Evolutionary conservation across 2,888 invertebrate genomes (phyloP), one percentile per base, ranked within the genome.

Genomic region (Drosophila neotestacea): DNA sequence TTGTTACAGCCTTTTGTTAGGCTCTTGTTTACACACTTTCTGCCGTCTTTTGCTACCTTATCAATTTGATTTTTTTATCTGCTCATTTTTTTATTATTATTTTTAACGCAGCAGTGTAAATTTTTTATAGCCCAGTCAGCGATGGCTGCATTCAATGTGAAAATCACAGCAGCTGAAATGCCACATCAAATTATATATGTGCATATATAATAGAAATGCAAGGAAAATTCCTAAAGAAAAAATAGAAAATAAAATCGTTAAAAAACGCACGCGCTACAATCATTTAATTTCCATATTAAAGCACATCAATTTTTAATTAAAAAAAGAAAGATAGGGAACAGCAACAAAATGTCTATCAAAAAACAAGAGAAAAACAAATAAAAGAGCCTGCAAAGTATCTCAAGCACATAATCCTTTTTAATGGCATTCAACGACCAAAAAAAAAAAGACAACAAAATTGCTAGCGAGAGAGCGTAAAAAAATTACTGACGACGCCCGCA

Each of bases 331-430:
- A 58, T 61, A 46, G 2, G 10, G 36, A 41, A 1, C 48, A 16
- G 28, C 44, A 47, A 13, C 32, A 36, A 13, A 44, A 27, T 13
- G 10, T 44, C 55, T 44, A 36, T 36, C 5, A 27, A 42, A 41
- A 42, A 42, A 42, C 0, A 44, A 30, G 38, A 47, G 42, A 46
- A 52, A 38, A 39, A 30, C 41, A 30, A 52, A 69, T 56, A 69
- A 63, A 62, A 48, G 52, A 47, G 39, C 44, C 54, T 34, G 51
- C 47, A 27, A 39, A 65, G 55, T 72, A 72, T 78, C 85, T 79
- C 70, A 71, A 72, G 79, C 70, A 66, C 72, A 79, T 82, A 84
- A 85, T 85, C 84, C 82, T 65, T 81, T 87, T 79, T 68, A 77
- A 79, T 70, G 73, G 74, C 34, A 46, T 36, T 46, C 55, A 68